Conservation (phyloP, 2,113 vertebrate species). For the Psilopsiagon aurifrons region DNA sequence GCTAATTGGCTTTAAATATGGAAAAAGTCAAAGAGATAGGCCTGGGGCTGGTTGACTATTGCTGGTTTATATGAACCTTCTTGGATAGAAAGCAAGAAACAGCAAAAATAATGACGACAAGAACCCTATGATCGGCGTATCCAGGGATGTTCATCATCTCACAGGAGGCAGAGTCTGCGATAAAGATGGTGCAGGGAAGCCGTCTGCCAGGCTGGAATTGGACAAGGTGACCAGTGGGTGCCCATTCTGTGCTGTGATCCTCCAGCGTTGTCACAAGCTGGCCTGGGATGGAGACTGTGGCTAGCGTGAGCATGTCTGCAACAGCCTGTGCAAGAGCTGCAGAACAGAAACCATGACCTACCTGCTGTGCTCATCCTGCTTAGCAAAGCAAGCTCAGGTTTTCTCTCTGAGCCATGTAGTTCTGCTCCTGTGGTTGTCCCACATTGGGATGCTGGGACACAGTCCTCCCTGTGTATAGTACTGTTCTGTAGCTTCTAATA, state of each 20-base stretch:
- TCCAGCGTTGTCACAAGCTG: rapidly evolving
- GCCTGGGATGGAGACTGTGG: rapidly evolving
- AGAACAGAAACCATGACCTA: not conserved
- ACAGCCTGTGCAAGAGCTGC: rapidly evolving
- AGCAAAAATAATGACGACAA: not conserved
- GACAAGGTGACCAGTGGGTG: not conserved
- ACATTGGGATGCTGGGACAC: rapidly evolving
- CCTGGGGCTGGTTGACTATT: not conserved
- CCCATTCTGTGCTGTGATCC: not conserved
- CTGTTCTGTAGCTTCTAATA: not conserved
- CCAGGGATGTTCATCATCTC: not conserved
- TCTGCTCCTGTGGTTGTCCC: rapidly evolving
- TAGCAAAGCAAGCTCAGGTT: not conserved
- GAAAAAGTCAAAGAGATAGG: not conserved
- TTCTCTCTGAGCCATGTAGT: rapidly evolving
- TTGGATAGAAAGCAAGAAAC: not conserved
- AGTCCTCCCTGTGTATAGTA: no score
- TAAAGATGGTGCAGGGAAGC: not conserved
- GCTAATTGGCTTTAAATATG: not conserved
- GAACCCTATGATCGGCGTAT: rapidly evolving
- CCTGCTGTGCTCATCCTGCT: rapidly evolving
- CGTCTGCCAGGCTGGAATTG: rapidly evolving
- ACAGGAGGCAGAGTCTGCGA: not conserved
- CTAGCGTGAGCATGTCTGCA: rapidly evolving
- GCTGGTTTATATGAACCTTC: not conserved